These are phyloP conservation scores for Xestoiulus laeticollis DNA, from an alignment of 2,888 invertebrate species.

Conservation along the genomic window DNA sequence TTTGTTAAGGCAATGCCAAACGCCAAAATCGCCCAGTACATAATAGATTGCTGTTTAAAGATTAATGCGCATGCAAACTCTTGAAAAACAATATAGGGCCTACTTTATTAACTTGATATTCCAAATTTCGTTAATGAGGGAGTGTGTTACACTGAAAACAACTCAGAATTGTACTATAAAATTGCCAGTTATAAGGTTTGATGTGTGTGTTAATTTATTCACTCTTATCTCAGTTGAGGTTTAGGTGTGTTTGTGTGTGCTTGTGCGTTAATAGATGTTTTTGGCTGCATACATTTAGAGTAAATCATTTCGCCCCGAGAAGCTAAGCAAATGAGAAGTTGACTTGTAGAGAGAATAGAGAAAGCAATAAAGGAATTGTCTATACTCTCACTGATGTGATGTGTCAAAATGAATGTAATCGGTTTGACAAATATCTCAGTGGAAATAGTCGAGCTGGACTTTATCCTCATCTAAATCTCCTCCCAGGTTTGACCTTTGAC, in stretches of 20 bases:
- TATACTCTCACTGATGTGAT: constrained; percentile 29
- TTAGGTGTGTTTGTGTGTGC: background rate
- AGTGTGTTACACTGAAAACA: too few relatives aligned
- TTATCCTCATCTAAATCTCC: constrained; percentile 37
- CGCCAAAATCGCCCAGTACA: too few relatives aligned
- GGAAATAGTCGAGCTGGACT: constrained; percentile 43
- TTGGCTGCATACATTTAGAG: constrained; percentile 42
- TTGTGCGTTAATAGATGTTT: constrained; percentile 31
- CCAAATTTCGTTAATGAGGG: too few relatives aligned
- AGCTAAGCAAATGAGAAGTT: constrained; percentile 30
- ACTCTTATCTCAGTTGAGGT: background rate
- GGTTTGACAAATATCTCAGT: constrained; percentile 39
- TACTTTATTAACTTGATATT: too few relatives aligned
- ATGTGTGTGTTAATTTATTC: background rate
- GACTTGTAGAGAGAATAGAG: constrained; percentile 41
- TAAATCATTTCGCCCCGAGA: constrained; percentile 34
- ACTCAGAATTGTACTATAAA: too few relatives aligned
- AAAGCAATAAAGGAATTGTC: constrained; percentile 27
- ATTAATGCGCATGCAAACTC: too few relatives aligned
- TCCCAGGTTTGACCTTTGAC: constrained; percentile 41
- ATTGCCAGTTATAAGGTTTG: background rate
- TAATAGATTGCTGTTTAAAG: too few relatives aligned
- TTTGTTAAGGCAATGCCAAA: too few relatives aligned
- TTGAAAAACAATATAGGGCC: too few relatives aligned
- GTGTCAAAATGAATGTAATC: constrained; percentile 40